Conservation (phyloP, 1,140 invertebrate genomes). For the Conus ventricosus region DNA sequence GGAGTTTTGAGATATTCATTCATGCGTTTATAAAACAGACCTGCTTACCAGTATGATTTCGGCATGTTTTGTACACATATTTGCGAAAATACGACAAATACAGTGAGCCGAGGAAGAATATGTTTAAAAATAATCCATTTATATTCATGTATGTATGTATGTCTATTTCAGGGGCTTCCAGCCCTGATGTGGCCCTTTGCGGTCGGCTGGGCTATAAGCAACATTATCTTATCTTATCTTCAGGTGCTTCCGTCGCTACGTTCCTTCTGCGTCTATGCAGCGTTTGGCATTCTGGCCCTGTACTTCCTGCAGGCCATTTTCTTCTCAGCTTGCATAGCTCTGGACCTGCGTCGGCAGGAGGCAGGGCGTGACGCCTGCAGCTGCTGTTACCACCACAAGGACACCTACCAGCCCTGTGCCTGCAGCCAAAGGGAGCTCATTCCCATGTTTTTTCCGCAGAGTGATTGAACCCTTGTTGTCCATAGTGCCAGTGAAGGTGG, state of each 20-base stretch:
- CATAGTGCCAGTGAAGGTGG: slow-evolving; percentile 74
- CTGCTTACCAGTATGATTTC: no score
- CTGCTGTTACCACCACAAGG: slow-evolving; percentile 80
- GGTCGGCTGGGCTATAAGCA: no score
- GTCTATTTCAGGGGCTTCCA: neutral
- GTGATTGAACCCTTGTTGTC: slow-evolving; percentile 74
- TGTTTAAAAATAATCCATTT: no score
- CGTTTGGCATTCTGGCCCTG: slow-evolving; percentile 83
- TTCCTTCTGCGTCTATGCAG: slow-evolving; percentile 77
- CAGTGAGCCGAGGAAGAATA: no score
- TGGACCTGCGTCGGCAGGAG: slow-evolving; percentile 80
- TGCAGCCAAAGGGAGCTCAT: slow-evolving; percentile 74
- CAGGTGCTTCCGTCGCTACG: slow-evolving; percentile 7
- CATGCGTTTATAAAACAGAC: no score
- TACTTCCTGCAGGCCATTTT: slow-evolving; percentile 96
- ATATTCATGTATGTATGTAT: no score
- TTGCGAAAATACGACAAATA: no score
- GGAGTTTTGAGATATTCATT: no score
- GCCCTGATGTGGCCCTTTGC: no score
- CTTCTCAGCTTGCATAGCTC: slow-evolving; percentile 93
- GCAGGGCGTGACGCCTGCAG: slow-evolving; percentile 81
- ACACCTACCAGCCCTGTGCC: slow-evolving; percentile 73
- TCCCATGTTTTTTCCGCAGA: slow-evolving; percentile 74
- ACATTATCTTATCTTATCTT: no score
- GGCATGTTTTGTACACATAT: no score